Evolutionary conservation across 2,113 vertebrate genomes (phyloP).

Genomic region (Bagarius yarrelli): DNA sequence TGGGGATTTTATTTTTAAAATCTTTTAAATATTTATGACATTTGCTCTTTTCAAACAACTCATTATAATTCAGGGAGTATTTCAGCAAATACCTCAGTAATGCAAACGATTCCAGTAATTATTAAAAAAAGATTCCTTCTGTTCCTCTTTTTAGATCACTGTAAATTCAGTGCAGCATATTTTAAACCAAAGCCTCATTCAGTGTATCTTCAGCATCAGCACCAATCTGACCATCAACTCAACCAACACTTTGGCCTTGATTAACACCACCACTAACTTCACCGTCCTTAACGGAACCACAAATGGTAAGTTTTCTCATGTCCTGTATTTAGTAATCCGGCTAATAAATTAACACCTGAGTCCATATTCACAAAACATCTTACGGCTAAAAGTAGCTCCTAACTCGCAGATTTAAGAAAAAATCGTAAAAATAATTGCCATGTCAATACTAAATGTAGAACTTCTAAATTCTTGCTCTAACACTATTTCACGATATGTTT

Average conservation of each 20-base stretch:
- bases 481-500: too few relatives aligned
- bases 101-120: background rate
- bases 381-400: too few relatives aligned
- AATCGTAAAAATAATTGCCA: too few relatives aligned
- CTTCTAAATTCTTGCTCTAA: too few relatives aligned
- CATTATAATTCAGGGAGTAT: background rate
- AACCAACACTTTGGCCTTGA: background rate
- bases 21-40: background rate
- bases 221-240: background rate
- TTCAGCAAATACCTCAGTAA: background rate
- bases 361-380: too few relatives aligned
- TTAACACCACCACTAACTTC: background rate
- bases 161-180: background rate
- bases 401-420: too few relatives aligned
- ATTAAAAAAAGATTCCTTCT: background rate
- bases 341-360: too few relatives aligned
- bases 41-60: background rate
- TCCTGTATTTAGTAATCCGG: too few relatives aligned
- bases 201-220: background rate
- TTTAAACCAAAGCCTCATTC: background rate
- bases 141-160: background rate
- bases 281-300: background rate
- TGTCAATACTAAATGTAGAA: too few relatives aligned
- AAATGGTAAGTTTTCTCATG: background rate
- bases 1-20: background rate